A percentile compares a stretch with the other conserved stretches of the same genome.
Evolutionary conservation across 2,113 vertebrate genomes (phyloP).

Genomic region (Puntigrus tetrazona): DNA sequence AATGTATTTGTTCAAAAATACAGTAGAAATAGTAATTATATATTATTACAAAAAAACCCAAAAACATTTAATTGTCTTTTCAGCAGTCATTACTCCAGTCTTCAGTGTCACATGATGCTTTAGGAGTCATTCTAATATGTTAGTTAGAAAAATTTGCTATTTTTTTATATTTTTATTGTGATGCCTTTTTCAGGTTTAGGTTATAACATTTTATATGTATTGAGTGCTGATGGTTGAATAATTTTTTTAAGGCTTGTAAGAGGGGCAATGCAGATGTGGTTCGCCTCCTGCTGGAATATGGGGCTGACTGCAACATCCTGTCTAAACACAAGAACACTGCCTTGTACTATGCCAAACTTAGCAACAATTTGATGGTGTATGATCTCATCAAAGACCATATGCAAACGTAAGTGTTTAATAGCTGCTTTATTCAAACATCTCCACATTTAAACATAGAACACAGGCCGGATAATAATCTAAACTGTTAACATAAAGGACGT

Average conservation of each 20-base stretch:
- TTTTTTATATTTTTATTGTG: background rate
- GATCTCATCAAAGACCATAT: constrained; percentile 89
- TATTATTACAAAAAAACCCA: too few relatives aligned
- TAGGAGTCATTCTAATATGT: background rate
- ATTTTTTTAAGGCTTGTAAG: constrained; percentile 85
- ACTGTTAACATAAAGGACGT: background rate
- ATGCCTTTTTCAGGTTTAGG: background rate
- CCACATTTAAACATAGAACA: background rate
- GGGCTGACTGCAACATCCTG: constrained; percentile 91
- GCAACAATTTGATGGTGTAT: constrained; percentile 84
- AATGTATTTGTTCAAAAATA: background rate
- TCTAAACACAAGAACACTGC: constrained; percentile 93
- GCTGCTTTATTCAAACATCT: background rate
- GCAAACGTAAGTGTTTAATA: constrained; percentile 81
- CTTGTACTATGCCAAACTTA: constrained; percentile 88
- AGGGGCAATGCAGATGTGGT: constrained; percentile 93
- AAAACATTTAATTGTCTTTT: too few relatives aligned
- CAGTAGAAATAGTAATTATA: background rate
- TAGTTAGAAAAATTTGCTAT: too few relatives aligned
- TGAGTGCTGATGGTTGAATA: background rate
- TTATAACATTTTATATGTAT: background rate
- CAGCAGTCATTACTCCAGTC: background rate
- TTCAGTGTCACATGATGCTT: background rate
- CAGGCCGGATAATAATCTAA: background rate
- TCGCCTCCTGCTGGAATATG: constrained; percentile 90